These are phyloP conservation scores for Lamprotornis superbus DNA, from an alignment of 2,113 vertebrate genomes.

Conservation along the genomic window DNA sequence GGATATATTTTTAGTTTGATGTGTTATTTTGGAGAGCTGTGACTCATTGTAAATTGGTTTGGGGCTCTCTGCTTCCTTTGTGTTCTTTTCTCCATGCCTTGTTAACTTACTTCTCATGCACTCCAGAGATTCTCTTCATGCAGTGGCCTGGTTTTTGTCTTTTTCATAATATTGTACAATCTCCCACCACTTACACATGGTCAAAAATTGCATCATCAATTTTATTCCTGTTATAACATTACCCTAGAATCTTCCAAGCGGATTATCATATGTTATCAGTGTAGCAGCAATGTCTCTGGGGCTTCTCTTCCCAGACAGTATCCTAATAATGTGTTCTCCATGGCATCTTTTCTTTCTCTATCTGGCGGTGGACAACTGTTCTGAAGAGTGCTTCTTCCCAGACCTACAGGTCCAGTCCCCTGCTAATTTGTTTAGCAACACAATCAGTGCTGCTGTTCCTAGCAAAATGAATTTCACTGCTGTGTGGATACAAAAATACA, in stretches of 20 bases:
- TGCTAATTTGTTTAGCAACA: not conserved
- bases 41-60: not conserved
- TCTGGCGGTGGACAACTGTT: not conserved
- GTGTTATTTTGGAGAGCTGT: not conserved
- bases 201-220: slow-evolving; percentile 15
- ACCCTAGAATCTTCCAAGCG: not conserved
- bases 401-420: not conserved
- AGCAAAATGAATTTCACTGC: not conserved
- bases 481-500: not conserved
- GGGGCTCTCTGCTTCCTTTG: not conserved
- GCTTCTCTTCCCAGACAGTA: not conserved
- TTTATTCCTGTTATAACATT: slow-evolving; percentile 21
- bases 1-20: not conserved
- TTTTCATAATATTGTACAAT: not conserved
- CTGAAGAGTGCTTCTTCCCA: not conserved
- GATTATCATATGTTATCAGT: not conserved
- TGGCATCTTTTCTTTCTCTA: not conserved
- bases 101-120: not conserved
- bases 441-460: not conserved
- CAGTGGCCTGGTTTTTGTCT: not conserved
- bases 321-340: not conserved
- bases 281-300: not conserved
- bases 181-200: not conserved
- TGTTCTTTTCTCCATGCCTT: not conserved
- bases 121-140: not conserved